Evolutionary conservation across 2,888 invertebrate species (phyloP), one percentile per base, ranked within the genome.

Genomic region (Epirrita christyi): DNA sequence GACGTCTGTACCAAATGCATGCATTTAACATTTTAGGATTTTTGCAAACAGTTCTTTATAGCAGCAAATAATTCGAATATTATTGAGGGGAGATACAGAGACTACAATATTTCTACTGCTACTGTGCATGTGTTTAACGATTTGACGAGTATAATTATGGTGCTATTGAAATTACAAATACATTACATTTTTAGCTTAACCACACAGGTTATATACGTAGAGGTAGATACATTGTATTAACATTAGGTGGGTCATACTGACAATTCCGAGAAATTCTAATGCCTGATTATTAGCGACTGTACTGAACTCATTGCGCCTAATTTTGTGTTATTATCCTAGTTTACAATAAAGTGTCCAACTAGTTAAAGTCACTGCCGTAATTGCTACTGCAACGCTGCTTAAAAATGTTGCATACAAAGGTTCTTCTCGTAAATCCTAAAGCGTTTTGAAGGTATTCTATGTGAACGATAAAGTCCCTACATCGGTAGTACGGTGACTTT

Each of bases 1-100:
- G 38, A n/a, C 15, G 43, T 37, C 15, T 43, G 15, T 37, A 37
- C 44, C 7, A 38, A 41, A 36, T 34, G 41, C 42, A 42, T 36
- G 42, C 37, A 43, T 13, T 21, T 9, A 4, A 47, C 37, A 11
- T 41, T 41, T 27, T 7, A 14, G 3, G 7, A 10, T 0, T n/a
- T 41, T 37, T 9, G 7, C 45, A n/a, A n/a, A 28, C 6, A 11
- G 6, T 36, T 6, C 11, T 36, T n/a, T 6, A 11, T 6, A 36
- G 4, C 11, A 36, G 36, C 36, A 32, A 32, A 32, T 32, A 8
- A 9, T 2, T 10, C 32, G 32, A 8, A 32, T 32, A 8, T 7
- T 32, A 8, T 21, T 3, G 21, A 21, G 2, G 4, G 21, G 21
- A 21, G 21, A 4, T 21, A 21, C 21, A 21, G 9, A 5, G 6